Evolutionary conservation across 2,888 invertebrate species (phyloP).

Genomic region (Panorpa germanica): DNA sequence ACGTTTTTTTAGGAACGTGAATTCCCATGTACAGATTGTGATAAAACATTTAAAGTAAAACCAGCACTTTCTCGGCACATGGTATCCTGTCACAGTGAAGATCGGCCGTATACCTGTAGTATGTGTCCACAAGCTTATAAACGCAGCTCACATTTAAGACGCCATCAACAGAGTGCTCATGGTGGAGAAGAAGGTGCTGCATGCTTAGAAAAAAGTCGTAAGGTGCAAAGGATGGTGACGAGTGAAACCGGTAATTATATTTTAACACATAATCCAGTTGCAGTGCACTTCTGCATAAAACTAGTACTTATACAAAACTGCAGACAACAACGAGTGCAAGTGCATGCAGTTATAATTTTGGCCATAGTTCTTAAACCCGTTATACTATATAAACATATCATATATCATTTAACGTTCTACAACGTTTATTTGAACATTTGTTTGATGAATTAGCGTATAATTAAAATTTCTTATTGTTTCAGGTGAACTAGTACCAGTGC

Average conservation of each 20-base stretch:
- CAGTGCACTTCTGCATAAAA: constrained; percentile 7
- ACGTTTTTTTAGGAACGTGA: constrained; percentile 10
- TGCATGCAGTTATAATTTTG: constrained; percentile 5
- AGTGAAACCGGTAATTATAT: too few species aligned
- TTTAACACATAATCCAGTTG: constrained; percentile 3
- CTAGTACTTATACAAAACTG: constrained; percentile 8
- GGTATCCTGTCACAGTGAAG: constrained; percentile 8
- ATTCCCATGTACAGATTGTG: constrained; percentile 11
- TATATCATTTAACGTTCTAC: too few species aligned
- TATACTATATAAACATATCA: too few species aligned
- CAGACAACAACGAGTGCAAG: constrained; percentile 6
- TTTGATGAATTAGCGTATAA: too few species aligned
- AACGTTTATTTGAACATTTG: too few species aligned
- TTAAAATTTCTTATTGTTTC: too few species aligned
- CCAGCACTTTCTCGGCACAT: constrained; percentile 10
- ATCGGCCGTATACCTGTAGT: constrained; percentile 9
- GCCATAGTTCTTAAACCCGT: too few species aligned
- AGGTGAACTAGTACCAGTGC: too few species aligned
- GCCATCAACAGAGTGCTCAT: constrained; percentile 11
- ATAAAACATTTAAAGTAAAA: constrained; percentile 11
- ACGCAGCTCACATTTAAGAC: constrained; percentile 9
- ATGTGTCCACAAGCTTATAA: constrained; percentile 11
- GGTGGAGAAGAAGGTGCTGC: too few species aligned
- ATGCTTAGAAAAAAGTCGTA: too few species aligned
- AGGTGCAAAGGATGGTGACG: too few species aligned